phyloP scores from a whole-genome alignment of 1,140 invertebrate genomes.

The Drosophila malerkotliana region DNA sequence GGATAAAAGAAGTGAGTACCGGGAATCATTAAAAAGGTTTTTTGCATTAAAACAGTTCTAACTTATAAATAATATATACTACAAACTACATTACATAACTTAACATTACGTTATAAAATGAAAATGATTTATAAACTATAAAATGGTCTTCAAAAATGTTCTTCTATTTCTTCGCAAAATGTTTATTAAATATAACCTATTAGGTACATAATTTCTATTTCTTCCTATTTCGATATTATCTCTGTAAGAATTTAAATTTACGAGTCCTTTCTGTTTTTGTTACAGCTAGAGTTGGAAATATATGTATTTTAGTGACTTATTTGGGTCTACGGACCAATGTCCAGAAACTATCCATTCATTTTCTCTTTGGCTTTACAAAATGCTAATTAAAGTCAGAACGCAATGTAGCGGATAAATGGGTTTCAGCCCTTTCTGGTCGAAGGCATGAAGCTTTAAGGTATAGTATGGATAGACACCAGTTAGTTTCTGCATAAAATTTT shows the following conservation, averaged over 20 bases:
- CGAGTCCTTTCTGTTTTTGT: not conserved
- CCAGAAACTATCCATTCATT: slow-evolving; percentile 3
- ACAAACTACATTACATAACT: too few species aligned
- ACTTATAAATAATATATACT: too few species aligned
- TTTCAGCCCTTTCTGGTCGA: slow-evolving; percentile 41
- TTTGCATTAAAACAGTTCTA: too few species aligned
- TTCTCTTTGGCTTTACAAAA: slow-evolving; percentile 39
- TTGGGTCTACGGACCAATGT: slow-evolving; percentile 7
- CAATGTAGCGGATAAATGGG: slow-evolving; percentile 79
- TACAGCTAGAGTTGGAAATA: not conserved
- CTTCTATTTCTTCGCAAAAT: too few species aligned
- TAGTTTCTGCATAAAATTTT: slow-evolving; percentile 60
- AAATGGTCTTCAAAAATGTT: too few species aligned
- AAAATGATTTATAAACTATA: too few species aligned
- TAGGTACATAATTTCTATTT: too few species aligned
- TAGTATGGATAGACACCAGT: slow-evolving; percentile 14
- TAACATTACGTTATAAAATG: too few species aligned
- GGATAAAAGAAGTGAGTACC: too few species aligned
- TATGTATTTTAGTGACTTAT: slow-evolving; percentile 3
- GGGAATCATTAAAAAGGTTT: too few species aligned
- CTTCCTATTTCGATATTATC: too few species aligned
- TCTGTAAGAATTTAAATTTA: not conserved
- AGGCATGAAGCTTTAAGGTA: slow-evolving; percentile 59
- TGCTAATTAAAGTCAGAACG: slow-evolving; percentile 78
- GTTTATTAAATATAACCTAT: too few species aligned